A percentile compares a stretch with the other conserved stretches of the same genome.
These are phyloP conservation scores for Leptinotarsa haldemani DNA, from an alignment of 2,888 invertebrate genomes.

Conservation along the genomic window DNA sequence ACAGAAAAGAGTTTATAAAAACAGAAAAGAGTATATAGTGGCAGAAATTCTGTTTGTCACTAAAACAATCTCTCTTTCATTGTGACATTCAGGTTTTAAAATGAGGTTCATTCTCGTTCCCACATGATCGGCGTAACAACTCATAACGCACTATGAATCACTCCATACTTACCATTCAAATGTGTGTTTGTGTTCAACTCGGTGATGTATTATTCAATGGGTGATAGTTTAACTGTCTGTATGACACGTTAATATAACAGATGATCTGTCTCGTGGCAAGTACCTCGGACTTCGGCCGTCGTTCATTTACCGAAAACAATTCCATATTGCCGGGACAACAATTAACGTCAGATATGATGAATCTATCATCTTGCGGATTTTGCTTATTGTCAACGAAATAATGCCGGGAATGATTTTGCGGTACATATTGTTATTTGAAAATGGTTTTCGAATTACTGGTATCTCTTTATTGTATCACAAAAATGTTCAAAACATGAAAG, in stretches of 20 bases:
- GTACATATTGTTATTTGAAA: not conserved
- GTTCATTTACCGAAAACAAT: constrained; percentile 54
- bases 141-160: constrained; percentile 11
- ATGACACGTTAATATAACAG: constrained; percentile 52
- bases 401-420: not conserved
- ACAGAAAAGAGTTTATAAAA: no score
- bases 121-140: constrained; percentile 5
- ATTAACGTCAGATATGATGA: constrained; percentile 61
- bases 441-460: not conserved
- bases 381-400: constrained; percentile 48
- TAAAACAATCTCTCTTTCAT: not conserved
- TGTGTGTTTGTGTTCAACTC: constrained; percentile 34
- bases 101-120: not conserved
- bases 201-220: constrained; percentile 40
- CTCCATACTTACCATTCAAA: constrained; percentile 25
- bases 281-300: constrained; percentile 34
- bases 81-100: not conserved
- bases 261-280: constrained; percentile 56
- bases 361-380: constrained; percentile 59
- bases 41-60: no score
- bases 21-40: no score
- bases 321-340: constrained; percentile 52
- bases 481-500: no score
- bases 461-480: no score
- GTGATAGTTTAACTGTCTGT: constrained; percentile 45